Evolutionary conservation across 2,797 vertebrate species (phyloP), one percentile per base, ranked within the genome.

Genomic region (Myotis myotis): DNA sequence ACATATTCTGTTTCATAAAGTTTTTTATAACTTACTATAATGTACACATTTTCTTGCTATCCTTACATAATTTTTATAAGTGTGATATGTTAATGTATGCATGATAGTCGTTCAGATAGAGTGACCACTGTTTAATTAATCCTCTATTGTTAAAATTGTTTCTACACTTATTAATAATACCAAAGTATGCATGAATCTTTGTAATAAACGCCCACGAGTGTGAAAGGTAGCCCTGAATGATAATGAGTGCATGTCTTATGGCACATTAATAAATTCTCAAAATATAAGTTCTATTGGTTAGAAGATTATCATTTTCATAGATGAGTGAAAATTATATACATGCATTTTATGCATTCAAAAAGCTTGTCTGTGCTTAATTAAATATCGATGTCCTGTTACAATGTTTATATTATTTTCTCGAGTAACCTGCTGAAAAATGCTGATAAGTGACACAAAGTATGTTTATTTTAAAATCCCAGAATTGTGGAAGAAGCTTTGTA

Each of bases 391-490:
- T 38, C 11, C 76, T 81, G 11, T 68, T 95, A 44, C 5, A 82
- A 28, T 55, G 41, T 87, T 62, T 91, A 36, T 70, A 60, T 93
- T 93, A 28, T 92, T 92, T 94, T 82, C 33, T 79, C 83, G 23
- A 91, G 28, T 81, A 80, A 13, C 62, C 49, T 25, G 47, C 38
- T 87, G 70, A 75, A 96, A 71, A 87, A 44, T 72, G 51, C 78
- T 72, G 57, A 33, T 87, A 81, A 91, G 55, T 66, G 19, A 79
- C 86, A 90, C 8, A 76, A 89, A 93, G 74, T 96, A 68, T 94
- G 41, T 96, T 96, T 94, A 78, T 97, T 96, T 97, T 95, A 82
- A 96, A 94, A 91, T 93, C 95, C 92, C 72, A 93, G 94, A 89
- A 82, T 87, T 87, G 47, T 92, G 86, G 92, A 95, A 96, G 95